Conservation (phyloP, 2,888 invertebrate species). For the Arrhopalites spinosus region DNA sequence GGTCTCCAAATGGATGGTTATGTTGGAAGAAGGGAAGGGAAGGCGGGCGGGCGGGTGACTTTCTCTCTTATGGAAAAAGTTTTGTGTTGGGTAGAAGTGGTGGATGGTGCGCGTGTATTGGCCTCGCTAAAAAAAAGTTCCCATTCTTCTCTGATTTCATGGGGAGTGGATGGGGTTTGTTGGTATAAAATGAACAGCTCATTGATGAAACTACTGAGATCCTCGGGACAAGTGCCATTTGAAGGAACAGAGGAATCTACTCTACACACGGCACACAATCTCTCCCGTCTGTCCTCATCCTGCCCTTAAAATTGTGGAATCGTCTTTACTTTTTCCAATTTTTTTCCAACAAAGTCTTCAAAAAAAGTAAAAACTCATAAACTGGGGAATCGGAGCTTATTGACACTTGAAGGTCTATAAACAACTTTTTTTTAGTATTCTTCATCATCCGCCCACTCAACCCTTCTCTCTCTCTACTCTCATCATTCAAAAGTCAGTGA, state of each 20-base stretch:
- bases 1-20: neutral
- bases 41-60: neutral
- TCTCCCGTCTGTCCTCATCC: neutral
- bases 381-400: neutral
- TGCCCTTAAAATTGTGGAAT: neutral
- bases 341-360: neutral
- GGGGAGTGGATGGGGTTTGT: neutral
- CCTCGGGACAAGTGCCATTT: constrained; percentile 36
- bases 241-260: constrained; percentile 33
- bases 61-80: neutral
- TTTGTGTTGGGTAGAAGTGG: too few species aligned
- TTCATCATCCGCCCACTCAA: neutral
- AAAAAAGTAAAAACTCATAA: neutral
- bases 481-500: constrained; percentile 6
- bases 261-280: neutral
- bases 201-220: constrained; percentile 36
- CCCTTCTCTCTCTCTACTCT: neutral
- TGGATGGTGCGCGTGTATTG: neutral
- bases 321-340: neutral
- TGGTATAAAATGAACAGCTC: constrained; percentile 37
- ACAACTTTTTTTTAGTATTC: neutral
- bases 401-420: neutral
- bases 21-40: too few species aligned
- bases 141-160: neutral
- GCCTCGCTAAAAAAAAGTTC: too few species aligned